phyloP scores from a whole-genome alignment of 2,113 vertebrate species.

The Ranitomeya variabilis region DNA sequence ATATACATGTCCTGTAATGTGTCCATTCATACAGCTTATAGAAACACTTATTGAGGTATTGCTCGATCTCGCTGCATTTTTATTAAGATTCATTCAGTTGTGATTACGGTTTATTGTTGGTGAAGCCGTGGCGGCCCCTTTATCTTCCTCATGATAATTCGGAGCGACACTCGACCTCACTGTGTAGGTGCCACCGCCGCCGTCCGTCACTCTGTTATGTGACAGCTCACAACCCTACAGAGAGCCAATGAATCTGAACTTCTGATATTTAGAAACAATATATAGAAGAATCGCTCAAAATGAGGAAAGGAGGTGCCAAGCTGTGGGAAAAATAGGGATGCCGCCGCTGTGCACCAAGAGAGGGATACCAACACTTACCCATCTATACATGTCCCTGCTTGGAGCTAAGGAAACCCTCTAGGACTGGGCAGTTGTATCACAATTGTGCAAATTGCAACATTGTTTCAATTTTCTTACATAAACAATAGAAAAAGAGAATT shows the following conservation, averaged over 20 bases:
- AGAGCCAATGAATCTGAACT: neutral
- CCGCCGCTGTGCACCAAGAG: no score
- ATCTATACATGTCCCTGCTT: neutral
- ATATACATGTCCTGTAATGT: conserved; percentile 44
- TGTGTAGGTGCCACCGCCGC: no score
- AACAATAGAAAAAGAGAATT: no score
- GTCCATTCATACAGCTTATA: conserved; percentile 37
- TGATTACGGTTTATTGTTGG: conserved; percentile 18
- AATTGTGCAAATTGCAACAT: neutral
- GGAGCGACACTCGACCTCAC: neutral
- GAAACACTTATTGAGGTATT: conserved; percentile 29
- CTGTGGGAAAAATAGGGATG: neutral
- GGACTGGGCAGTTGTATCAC: neutral
- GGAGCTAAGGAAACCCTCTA: neutral
- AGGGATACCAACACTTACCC: neutral
- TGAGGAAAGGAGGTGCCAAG: neutral
- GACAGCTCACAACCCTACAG: neutral
- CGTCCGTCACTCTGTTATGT: neutral
- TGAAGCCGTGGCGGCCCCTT: neutral
- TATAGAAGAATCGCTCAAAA: neutral
- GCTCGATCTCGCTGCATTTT: conserved; percentile 1
- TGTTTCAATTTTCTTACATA: no score
- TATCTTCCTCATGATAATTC: neutral
- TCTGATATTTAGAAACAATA: neutral
- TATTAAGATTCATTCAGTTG: conserved; percentile 35